Conservation (phyloP, 35 echinoderm and acorn worm species). For the Hemicentrotus pulcherrimus region DNA sequence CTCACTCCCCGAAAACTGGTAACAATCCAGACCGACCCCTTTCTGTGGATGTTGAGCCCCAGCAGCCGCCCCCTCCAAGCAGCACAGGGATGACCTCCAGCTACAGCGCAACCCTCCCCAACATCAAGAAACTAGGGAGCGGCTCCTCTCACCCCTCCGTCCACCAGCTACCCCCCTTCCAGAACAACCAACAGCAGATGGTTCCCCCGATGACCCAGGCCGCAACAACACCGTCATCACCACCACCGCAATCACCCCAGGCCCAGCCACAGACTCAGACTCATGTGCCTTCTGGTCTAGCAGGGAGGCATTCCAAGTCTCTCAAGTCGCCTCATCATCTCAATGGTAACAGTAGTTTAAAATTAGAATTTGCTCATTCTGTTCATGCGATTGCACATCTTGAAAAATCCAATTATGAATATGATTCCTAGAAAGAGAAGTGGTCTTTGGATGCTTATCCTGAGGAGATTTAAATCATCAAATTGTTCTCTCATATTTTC, state of each 20-base stretch:
- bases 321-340: slow-evolving; percentile 33
- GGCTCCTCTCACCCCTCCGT: slow-evolving; percentile 12
- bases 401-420: not conserved
- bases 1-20: not conserved
- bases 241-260: slow-evolving; percentile 14
- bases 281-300: not conserved
- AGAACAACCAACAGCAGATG: not conserved
- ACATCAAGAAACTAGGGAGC: slow-evolving; percentile 48
- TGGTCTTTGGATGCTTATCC: not conserved
- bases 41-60: slow-evolving; percentile 65
- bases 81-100: slow-evolving; percentile 30
- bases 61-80: slow-evolving; percentile 23
- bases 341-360: not conserved
- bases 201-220: not conserved
- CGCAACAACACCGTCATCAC: not conserved
- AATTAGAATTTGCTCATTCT: not conserved
- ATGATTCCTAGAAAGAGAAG: not conserved
- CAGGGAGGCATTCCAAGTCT: slow-evolving; percentile 44
- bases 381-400: not conserved
- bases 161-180: slow-evolving; percentile 49
- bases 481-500: no score
- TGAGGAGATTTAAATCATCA: no score
- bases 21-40: slow-evolving; percentile 73
- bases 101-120: slow-evolving; percentile 60
- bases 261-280: not conserved